Evolutionary conservation across 2,797 vertebrate species (phyloP).

Genomic region (Oreonectes daqikongensis): DNA sequence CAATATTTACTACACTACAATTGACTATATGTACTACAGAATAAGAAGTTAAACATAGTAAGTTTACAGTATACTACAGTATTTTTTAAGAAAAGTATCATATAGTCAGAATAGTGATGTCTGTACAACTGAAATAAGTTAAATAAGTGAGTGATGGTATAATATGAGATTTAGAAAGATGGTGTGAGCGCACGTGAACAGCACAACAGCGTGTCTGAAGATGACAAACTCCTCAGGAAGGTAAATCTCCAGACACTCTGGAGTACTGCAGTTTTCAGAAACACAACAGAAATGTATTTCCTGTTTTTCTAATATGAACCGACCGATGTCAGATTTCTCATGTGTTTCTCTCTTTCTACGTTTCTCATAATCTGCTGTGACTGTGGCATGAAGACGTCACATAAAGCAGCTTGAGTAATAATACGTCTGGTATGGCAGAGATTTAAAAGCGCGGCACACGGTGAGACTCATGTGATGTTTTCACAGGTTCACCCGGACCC

Average conservation of each 20-base stretch:
- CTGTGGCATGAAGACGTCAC: constrained; percentile 15
- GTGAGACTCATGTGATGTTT: constrained; percentile 23
- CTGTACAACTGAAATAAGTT: too few species aligned
- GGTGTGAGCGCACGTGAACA: too few species aligned
- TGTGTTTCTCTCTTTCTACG: constrained; percentile 1
- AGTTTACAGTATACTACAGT: too few species aligned
- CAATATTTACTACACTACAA: too few species aligned
- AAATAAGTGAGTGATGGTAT: too few species aligned
- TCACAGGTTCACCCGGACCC: constrained; percentile 85
- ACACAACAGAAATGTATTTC: constrained; percentile 36
- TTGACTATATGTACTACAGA: too few species aligned
- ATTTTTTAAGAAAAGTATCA: too few species aligned
- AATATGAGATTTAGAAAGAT: too few species aligned
- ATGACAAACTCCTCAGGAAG: too few species aligned
- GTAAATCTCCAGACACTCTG: not conserved
- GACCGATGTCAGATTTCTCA: not conserved
- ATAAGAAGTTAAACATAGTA: too few species aligned
- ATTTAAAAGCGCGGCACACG: not conserved
- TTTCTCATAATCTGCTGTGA: constrained; percentile 20
- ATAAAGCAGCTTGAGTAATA: constrained; percentile 39
- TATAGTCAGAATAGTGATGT: too few species aligned
- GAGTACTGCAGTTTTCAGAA: not conserved
- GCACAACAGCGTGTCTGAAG: too few species aligned
- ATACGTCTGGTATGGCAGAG: not conserved
- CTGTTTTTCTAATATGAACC: constrained; percentile 5